Conservation (phyloP, 2,113 vertebrate genomes). For the Onychostoma macrolepis region DNA sequence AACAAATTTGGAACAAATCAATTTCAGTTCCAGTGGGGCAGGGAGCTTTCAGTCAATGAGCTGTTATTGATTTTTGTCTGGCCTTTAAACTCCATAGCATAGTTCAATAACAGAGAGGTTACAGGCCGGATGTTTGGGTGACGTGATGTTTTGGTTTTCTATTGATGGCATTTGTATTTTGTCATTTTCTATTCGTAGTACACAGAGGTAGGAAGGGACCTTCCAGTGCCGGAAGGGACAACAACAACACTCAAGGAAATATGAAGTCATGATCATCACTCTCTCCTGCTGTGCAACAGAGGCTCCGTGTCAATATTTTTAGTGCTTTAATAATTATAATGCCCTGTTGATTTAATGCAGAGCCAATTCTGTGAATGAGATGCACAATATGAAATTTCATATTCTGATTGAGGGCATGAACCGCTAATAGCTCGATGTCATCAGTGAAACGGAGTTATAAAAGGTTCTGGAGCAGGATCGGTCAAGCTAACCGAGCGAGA, state of each 20-base stretch:
- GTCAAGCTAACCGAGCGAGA: background rate
- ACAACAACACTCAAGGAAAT: background rate
- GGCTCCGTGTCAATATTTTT: background rate
- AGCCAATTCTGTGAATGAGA: background rate
- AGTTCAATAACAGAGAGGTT: background rate
- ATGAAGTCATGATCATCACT: background rate
- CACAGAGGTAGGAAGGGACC: background rate
- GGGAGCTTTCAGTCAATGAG: background rate
- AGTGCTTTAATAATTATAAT: background rate
- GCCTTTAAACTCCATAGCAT: conserved; percentile 1
- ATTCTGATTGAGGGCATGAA: conserved; percentile 8
- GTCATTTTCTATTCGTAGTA: background rate
- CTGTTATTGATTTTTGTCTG: conserved; percentile 22
- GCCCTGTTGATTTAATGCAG: background rate
- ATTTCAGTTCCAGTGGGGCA: background rate
- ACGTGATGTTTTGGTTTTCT: background rate
- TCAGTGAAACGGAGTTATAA: background rate
- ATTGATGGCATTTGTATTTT: background rate
- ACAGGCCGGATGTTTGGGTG: background rate
- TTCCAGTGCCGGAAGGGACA: background rate
- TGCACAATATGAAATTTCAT: background rate
- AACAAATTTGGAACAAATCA: conserved; percentile 14
- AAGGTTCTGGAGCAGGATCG: background rate
- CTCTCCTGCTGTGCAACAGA: background rate
- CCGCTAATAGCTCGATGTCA: background rate